Conservation (phyloP, 2,797 vertebrate species). For the Chiloscyllium punctatum region DNA sequence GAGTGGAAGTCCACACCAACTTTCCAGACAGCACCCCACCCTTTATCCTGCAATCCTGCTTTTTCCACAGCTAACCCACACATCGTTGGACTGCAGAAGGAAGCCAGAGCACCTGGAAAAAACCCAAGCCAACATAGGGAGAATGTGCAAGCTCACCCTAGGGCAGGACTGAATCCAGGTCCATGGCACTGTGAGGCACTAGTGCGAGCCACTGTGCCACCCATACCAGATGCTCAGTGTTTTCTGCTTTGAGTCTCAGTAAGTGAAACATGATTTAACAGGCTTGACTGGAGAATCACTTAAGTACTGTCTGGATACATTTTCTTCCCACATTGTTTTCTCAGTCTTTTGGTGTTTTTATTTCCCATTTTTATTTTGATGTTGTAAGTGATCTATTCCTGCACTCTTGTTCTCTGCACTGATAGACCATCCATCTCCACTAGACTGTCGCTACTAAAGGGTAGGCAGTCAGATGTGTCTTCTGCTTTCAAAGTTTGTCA, state of each 20-base stretch:
- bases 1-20: too few species aligned
- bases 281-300: not conserved
- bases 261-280: not conserved
- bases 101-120: too few species aligned
- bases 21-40: too few species aligned
- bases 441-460: not conserved
- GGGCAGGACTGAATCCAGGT: too few species aligned
- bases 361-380: not conserved
- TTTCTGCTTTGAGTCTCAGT: not conserved
- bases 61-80: too few species aligned
- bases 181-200: too few species aligned
- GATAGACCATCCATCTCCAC: conserved; percentile 17
- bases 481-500: conserved; percentile 10
- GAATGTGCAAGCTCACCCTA: too few species aligned
- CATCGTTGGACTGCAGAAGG: too few species aligned
- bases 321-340: not conserved
- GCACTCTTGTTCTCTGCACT: not conserved
- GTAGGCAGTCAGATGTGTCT: conserved; percentile 9
- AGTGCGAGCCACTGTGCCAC: too few species aligned
- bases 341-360: not conserved
- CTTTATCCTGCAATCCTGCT: too few species aligned
- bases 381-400: not conserved
- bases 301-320: not conserved
- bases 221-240: not conserved
- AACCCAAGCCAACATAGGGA: too few species aligned